Conservation (phyloP, 2,888 invertebrate genomes). For the Heliconius ethilla region DNA sequence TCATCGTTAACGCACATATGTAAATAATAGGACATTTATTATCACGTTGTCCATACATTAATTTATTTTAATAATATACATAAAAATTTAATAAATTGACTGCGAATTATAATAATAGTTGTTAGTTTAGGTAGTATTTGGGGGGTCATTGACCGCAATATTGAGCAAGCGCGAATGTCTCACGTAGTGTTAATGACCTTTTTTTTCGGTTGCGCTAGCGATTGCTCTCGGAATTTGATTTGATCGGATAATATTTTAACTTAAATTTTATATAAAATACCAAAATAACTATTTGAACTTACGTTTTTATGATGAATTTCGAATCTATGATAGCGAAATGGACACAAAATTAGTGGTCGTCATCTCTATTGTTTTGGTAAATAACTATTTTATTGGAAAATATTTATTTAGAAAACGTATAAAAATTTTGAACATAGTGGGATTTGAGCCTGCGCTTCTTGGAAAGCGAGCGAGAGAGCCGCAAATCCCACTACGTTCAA, state of each 20-base stretch:
- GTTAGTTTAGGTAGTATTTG: conserved; percentile 59
- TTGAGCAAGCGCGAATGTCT: conserved; percentile 81
- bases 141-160: conserved; percentile 79
- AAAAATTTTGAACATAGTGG: too few species aligned
- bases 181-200: conserved; percentile 80
- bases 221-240: conserved; percentile 45
- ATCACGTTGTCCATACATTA: neutral
- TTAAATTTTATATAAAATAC: neutral
- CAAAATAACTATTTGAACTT: neutral
- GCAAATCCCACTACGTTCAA: too few species aligned
- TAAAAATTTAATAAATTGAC: conserved; percentile 36
- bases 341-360: neutral
- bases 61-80: conserved; percentile 3
- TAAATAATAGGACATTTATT: neutral
- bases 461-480: too few species aligned
- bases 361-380: neutral
- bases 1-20: neutral
- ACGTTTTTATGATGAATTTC: neutral
- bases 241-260: conserved; percentile 35
- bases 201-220: conserved; percentile 77
- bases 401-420: too few species aligned
- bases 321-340: neutral
- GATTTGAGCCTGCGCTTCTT: too few species aligned
- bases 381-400: too few species aligned
- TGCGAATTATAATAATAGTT: conserved; percentile 44